These are phyloP conservation scores for Drosophila fungiperda DNA, from an alignment of 2,888 invertebrate genomes.

Conservation along the genomic window DNA sequence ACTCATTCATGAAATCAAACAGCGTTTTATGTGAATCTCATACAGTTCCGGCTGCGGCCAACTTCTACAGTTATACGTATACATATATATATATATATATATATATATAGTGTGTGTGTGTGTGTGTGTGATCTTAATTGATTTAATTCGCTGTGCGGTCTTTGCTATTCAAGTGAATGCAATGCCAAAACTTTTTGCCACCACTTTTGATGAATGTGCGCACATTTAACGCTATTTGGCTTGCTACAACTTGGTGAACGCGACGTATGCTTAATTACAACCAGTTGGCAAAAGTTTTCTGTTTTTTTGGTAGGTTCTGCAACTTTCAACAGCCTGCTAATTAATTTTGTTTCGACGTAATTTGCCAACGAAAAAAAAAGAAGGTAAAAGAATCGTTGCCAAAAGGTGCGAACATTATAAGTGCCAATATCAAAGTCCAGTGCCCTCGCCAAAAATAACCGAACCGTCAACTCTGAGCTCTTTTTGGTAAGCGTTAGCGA, in stretches of 20 bases:
- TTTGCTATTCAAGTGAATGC: constrained; percentile 17
- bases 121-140: constrained; percentile 52
- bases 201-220: constrained; percentile 67
- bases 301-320: constrained; percentile 17
- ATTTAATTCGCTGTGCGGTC: constrained; percentile 47
- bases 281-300: constrained; percentile 50
- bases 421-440: constrained; percentile 44
- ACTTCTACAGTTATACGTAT: not conserved
- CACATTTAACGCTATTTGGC: constrained; percentile 58
- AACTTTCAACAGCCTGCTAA: constrained; percentile 62
- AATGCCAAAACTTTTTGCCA: constrained; percentile 42
- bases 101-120: not conserved
- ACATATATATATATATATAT: not conserved
- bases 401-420: constrained; percentile 55
- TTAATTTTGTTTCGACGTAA: constrained; percentile 64
- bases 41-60: constrained; percentile 39
- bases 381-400: constrained; percentile 41
- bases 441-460: constrained; percentile 26
- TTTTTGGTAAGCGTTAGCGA: constrained; percentile 26
- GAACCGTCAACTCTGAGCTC: constrained; percentile 10
- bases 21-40: constrained; percentile 24
- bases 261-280: constrained; percentile 63
- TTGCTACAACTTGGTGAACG: constrained; percentile 20
- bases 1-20: constrained; percentile 52
- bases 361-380: constrained; percentile 57